These are phyloP conservation scores for Callithrix jacchus DNA, from an alignment of 2,113 vertebrate genomes.

Conservation along the genomic window DNA sequence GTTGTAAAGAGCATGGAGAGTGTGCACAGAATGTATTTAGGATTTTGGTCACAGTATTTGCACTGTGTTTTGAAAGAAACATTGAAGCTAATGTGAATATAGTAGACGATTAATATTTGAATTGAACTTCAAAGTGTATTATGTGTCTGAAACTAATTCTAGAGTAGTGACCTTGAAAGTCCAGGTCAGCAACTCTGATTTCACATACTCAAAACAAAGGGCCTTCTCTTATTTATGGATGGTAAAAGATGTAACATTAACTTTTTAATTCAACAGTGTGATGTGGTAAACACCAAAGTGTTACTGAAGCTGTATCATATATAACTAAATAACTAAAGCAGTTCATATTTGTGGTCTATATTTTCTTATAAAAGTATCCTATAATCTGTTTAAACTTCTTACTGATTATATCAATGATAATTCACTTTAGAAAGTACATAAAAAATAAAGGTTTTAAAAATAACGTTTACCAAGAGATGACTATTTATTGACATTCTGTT, in stretches of 20 bases:
- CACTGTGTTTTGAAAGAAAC: constrained; percentile 20
- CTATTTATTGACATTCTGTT: constrained; percentile 1
- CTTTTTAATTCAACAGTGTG: constrained; percentile 29
- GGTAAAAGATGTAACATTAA: neutral
- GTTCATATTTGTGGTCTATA: neutral
- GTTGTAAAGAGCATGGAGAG: neutral
- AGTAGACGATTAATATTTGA: constrained; percentile 5
- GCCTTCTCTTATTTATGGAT: neutral
- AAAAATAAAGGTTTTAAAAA: constrained; percentile 1
- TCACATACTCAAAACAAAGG: constrained; percentile 28
- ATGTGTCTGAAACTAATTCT: constrained; percentile 26
- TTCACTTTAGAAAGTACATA: neutral
- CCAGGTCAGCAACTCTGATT: neutral
- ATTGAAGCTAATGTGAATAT: constrained; percentile 17
- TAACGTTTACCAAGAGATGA: neutral
- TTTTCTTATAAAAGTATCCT: constrained; percentile 24
- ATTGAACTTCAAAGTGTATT: constrained; percentile 28
- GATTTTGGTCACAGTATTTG: constrained; percentile 8
- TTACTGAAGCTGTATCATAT: neutral
- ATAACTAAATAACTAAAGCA: neutral
- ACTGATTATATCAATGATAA: neutral
- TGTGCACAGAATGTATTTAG: neutral
- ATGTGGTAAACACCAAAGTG: neutral
- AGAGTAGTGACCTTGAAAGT: neutral
- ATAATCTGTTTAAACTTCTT: neutral